These are phyloP conservation scores for Malurus splendens DNA, from an alignment of 2,797 vertebrate species.

Conservation along the genomic window DNA sequence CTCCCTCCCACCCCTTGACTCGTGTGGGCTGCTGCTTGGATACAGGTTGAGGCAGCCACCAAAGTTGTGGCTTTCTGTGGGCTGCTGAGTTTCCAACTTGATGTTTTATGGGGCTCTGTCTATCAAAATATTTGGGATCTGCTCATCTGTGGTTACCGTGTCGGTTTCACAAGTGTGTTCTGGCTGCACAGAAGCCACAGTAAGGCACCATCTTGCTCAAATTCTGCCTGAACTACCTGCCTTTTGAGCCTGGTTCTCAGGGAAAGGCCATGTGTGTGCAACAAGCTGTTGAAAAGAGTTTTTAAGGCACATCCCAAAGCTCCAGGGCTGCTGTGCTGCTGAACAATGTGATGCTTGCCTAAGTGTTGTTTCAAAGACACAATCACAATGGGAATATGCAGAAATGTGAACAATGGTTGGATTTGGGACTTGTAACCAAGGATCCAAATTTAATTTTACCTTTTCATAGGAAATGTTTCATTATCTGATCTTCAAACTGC, in stretches of 20 bases:
- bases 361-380: background rate
- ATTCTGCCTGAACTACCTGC: background rate
- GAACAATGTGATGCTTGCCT: background rate
- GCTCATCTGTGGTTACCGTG: background rate
- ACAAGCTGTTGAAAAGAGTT: background rate
- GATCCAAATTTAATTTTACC: background rate
- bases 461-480: background rate
- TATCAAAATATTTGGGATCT: conserved; percentile 55
- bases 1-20: conserved; percentile 36
- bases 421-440: background rate
- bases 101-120: background rate
- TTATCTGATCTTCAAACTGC: background rate
- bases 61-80: conserved; percentile 13
- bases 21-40: conserved; percentile 21
- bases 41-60: conserved; percentile 2
- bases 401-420: background rate
- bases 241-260: background rate
- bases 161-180: background rate
- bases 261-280: background rate
- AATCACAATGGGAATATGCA: background rate
- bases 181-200: background rate
- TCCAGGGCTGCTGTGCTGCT: background rate
- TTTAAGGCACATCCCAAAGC: background rate
- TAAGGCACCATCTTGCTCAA: background rate
- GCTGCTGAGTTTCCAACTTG: background rate